These are phyloP conservation scores for Ormyrus rosae DNA, from an alignment of 2,888 invertebrate genomes.

Conservation along the genomic window DNA sequence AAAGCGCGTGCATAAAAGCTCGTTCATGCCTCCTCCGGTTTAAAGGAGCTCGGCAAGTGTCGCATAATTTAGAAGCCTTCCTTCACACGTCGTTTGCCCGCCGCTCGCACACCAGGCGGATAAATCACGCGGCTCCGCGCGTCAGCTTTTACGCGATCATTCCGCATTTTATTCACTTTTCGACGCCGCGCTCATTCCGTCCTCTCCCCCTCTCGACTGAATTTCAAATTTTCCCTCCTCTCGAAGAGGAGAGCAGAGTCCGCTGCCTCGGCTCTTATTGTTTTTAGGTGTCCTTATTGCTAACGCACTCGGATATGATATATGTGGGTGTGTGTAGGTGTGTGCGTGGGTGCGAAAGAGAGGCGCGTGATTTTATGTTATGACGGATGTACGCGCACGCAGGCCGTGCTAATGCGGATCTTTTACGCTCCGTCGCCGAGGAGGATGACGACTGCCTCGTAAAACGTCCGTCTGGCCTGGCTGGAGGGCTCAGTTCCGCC, in stretches of 20 bases:
- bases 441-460: neutral
- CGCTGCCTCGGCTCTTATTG: slow-evolving; percentile 9
- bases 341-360: neutral
- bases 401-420: slow-evolving; percentile 28
- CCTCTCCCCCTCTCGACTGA: neutral
- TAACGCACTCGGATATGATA: no score
- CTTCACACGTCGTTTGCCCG: slow-evolving; percentile 42
- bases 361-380: slow-evolving; percentile 8
- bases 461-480: slow-evolving; percentile 13
- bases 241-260: neutral
- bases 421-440: slow-evolving; percentile 21
- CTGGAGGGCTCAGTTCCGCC: neutral
- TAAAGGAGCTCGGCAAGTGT: slow-evolving; percentile 4
- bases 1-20: no score
- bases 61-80: slow-evolving; percentile 38
- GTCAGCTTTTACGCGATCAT: slow-evolving; percentile 26
- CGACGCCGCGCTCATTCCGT: neutral
- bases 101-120: neutral
- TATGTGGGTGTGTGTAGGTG: no score
- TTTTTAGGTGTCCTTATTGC: no score
- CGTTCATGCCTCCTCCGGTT: no score
- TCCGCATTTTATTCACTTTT: slow-evolving; percentile 34
- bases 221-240: slow-evolving; percentile 32
- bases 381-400: neutral
- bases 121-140: slow-evolving; percentile 41